Evolutionary conservation across 2,888 invertebrate species (phyloP), one percentile per base, ranked within the genome.

Genomic region (Diaperis boleti): DNA sequence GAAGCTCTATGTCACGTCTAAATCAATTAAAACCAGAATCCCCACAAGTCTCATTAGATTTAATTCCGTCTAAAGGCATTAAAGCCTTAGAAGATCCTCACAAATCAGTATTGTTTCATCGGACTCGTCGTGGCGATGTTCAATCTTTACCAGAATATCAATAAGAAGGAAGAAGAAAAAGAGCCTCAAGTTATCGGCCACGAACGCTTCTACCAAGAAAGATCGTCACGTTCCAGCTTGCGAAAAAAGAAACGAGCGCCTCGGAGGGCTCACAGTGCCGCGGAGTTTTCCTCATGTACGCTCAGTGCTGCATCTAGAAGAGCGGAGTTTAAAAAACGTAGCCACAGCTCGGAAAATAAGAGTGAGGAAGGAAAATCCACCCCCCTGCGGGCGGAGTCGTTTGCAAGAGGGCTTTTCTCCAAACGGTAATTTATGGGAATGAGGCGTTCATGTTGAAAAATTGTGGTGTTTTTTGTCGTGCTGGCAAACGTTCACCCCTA

Each of bases 141-240:
- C 78, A 92, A 91, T 73, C 81, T 92, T 64, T 91, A 92, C 73
- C 88, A 90, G 73, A 88, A 85, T 66, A 87, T 91, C 81, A 82
- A 88, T 72, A 85, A 86, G 11, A 85, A 85, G 54, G 85, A 83
- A 15, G 85, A 82, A 29, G 84, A 83, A 2, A 82, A 78, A 72
- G 87, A 83, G 71, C 85, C 84, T 17, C 87, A 88, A 73, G 88
- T 90, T 1, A 93, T 92, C 4, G 93, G 92, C 0, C 93, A 93
- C 73, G 93, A 93, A 74, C 84, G 92, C 71, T 93, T 92, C 78
- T 92, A 90, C 73, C 90, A 90, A 75, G 88, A 89, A 60, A 82
- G 90, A 0, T 84, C 87, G 1, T 79, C 83, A 81, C 83, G 76
- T n/a, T 65, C 59, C 5, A 65, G 64, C 47, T 72, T 70, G 10